Evolutionary conservation across 64 coral and sea anemone species (phyloP).

Genomic region (Actinia tenebrosa): DNA sequence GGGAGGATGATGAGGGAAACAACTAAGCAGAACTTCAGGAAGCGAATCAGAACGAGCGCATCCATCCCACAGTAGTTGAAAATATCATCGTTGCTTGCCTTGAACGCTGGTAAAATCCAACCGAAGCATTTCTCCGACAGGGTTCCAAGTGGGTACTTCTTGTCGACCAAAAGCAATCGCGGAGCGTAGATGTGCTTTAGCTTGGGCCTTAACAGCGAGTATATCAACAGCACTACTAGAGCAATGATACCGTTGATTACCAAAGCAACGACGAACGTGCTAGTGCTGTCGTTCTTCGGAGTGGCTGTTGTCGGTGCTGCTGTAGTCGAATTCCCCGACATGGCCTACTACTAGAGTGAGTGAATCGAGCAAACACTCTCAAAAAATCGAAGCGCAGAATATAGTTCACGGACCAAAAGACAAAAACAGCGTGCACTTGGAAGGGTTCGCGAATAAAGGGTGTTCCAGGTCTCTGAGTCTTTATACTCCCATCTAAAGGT

Average conservation of each 20-base stretch:
- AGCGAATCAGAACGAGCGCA: conserved; percentile 60
- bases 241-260: conserved; percentile 34
- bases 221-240: conserved; percentile 27
- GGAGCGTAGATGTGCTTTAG: conserved; percentile 51
- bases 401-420: neutral
- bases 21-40: conserved; percentile 38
- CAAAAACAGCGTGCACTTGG: neutral
- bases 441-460: conserved; percentile 4
- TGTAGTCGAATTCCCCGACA: neutral
- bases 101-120: conserved; percentile 53
- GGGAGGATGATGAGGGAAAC: conserved; percentile 46
- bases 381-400: neutral
- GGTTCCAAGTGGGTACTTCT: conserved; percentile 43
- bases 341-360: neutral
- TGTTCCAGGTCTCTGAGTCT: neutral
- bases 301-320: neutral
- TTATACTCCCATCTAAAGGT: neutral
- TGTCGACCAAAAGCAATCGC: conserved; percentile 38
- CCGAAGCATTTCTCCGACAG: conserved; percentile 32
- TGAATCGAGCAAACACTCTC: neutral
- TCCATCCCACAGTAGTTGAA: conserved; percentile 57
- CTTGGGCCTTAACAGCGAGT: conserved; percentile 37
- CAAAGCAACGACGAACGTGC: conserved; percentile 30
- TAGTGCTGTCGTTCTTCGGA: conserved; percentile 25
- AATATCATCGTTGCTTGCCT: conserved; percentile 46